Evolutionary conservation across 1,140 invertebrate species (phyloP).

Genomic region (Trachelipus rathkii): DNA sequence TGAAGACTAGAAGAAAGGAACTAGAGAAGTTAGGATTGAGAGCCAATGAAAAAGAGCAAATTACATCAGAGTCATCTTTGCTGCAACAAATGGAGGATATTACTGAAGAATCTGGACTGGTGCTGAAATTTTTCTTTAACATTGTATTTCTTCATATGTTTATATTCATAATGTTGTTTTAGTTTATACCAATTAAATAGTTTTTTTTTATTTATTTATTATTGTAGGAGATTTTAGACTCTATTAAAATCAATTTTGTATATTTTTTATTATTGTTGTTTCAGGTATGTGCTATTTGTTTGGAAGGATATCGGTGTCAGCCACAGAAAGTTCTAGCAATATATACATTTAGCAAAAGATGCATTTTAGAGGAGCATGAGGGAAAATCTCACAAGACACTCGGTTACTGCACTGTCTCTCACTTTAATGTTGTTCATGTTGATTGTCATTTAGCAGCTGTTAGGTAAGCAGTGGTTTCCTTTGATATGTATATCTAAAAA

Average conservation of each 20-base stretch:
- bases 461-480: conserved; percentile 52
- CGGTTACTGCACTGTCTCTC: conserved; percentile 86
- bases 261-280: neutral
- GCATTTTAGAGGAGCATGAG: conserved; percentile 90
- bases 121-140: conserved; percentile 1
- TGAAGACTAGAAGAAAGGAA: conserved; percentile 95
- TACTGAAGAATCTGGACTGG: conserved; percentile 57
- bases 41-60: conserved; percentile 86
- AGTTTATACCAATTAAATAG: neutral
- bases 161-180: neutral
- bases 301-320: conserved; percentile 81
- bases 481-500: too few relatives aligned
- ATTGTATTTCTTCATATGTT: conserved; percentile 3
- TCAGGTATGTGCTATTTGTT: conserved; percentile 94
- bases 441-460: conserved; percentile 97
- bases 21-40: conserved; percentile 91
- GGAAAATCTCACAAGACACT: conserved; percentile 61
- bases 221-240: neutral
- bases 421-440: conserved; percentile 97
- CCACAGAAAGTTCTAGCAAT: conserved; percentile 73
- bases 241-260: neutral
- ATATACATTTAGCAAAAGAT: conserved; percentile 95
- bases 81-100: conserved; percentile 57
- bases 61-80: conserved; percentile 51
- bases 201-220: neutral